phyloP scores from a whole-genome alignment of 2,113 vertebrate genomes.

The Poeciliopsis prolifica region DNA sequence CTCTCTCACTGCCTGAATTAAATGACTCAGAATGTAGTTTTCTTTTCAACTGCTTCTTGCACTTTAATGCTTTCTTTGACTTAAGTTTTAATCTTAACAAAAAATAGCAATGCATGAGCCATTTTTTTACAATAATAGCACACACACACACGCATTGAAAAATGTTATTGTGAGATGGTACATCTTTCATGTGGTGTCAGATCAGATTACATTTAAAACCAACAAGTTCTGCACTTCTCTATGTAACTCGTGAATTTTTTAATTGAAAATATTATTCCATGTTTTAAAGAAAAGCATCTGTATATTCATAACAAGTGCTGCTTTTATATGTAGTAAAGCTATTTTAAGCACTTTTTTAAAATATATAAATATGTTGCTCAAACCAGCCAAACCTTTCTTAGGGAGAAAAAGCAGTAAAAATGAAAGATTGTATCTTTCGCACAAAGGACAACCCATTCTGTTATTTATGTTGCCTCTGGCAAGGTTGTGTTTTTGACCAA shows the following conservation, averaged over 20 bases:
- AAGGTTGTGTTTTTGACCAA: constrained; percentile 36
- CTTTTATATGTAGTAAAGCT: neutral
- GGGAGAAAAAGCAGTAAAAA: constrained; percentile 2
- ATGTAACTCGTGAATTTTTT: neutral
- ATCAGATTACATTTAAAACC: neutral
- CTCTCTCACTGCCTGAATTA: neutral
- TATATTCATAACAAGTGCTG: neutral
- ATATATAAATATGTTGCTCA: neutral
- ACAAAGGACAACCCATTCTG: constrained; percentile 33
- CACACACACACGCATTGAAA: neutral
- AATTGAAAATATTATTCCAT: neutral
- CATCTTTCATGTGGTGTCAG: neutral
- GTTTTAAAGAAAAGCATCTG: no score
- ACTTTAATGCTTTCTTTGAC: neutral
- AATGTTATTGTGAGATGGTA: neutral
- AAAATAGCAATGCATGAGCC: neutral
- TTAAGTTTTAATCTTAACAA: neutral
- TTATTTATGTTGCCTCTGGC: constrained; percentile 27
- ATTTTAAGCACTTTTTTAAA: neutral
- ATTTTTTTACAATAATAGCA: neutral
- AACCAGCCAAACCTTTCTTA: neutral
- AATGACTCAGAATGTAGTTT: neutral
- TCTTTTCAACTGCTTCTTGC: neutral
- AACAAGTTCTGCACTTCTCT: neutral
- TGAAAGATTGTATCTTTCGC: constrained; percentile 14